Conservation (phyloP, 1,140 invertebrate species). For the Penaeus vannamei region DNA sequence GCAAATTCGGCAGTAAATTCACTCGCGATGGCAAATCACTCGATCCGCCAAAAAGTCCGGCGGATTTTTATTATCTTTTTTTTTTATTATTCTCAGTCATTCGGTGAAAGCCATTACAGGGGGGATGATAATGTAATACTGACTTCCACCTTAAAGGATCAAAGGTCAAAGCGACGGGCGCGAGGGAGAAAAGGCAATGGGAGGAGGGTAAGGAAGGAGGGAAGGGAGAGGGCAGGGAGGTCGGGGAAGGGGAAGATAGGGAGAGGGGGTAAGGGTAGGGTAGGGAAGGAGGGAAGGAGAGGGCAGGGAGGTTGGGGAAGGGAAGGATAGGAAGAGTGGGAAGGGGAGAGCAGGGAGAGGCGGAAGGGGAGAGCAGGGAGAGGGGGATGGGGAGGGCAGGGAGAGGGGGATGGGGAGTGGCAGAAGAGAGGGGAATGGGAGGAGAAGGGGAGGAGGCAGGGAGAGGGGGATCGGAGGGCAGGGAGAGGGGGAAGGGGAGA, state of each 20-base stretch:
- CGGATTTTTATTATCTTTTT: too few relatives aligned
- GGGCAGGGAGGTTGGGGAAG: not conserved
- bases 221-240: not conserved
- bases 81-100: too few relatives aligned
- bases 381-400: not conserved
- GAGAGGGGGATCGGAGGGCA: not conserved
- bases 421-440: not conserved
- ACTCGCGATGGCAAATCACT: too few relatives aligned
- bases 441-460: not conserved
- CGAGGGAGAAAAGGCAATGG: not conserved
- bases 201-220: not conserved
- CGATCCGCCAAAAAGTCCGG: too few relatives aligned
- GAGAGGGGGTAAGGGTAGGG: not conserved
- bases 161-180: not conserved
- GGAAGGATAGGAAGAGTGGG: not conserved
- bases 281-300: not conserved
- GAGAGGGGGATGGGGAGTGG: not conserved
- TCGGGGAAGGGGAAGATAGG: not conserved
- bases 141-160: too few relatives aligned
- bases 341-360: not conserved
- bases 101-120: too few relatives aligned
- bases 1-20: too few relatives aligned
- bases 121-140: too few relatives aligned
- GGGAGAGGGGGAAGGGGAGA: not conserved
- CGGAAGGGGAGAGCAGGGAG: not conserved